Evolutionary conservation across 2,888 invertebrate species (phyloP).

Genomic region (Sericinus montela): DNA sequence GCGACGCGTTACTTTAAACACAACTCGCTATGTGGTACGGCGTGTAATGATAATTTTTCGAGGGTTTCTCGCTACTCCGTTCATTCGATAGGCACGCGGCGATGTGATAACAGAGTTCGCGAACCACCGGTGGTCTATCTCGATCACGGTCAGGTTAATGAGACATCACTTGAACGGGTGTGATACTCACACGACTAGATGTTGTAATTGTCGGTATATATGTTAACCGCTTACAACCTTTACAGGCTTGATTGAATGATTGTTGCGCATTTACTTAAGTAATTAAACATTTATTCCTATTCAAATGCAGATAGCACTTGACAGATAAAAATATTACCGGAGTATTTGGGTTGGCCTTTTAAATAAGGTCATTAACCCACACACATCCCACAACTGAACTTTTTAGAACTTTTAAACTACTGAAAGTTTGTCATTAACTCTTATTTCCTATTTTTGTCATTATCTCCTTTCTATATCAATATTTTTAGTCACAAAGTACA

Average conservation of each 20-base stretch:
- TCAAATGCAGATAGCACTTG: too few species aligned
- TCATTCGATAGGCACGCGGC: constrained; percentile 64
- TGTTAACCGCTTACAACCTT: neutral
- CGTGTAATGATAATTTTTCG: constrained; percentile 60
- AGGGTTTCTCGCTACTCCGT: constrained; percentile 49
- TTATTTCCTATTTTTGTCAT: too few species aligned
- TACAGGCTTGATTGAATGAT: neutral
- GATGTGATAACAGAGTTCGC: constrained; percentile 52
- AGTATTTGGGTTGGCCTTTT: neutral
- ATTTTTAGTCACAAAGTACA: too few species aligned
- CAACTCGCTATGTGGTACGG: constrained; percentile 45
- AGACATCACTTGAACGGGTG: constrained; percentile 40
- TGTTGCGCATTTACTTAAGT: too few species aligned
- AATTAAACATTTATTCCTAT: neutral
- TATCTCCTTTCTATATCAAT: too few species aligned
- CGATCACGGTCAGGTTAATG: constrained; percentile 52
- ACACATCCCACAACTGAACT: too few species aligned
- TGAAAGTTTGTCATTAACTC: too few species aligned
- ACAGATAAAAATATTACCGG: neutral
- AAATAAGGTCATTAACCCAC: neutral
- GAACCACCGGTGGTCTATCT: constrained; percentile 40
- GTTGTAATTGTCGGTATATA: constrained; percentile 21
- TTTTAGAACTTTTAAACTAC: too few species aligned
- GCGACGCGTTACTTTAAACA: constrained; percentile 42
- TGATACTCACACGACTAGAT: constrained; percentile 42